phyloP scores from a whole-genome alignment of 2,113 vertebrate species.

The Uria lomvia region DNA sequence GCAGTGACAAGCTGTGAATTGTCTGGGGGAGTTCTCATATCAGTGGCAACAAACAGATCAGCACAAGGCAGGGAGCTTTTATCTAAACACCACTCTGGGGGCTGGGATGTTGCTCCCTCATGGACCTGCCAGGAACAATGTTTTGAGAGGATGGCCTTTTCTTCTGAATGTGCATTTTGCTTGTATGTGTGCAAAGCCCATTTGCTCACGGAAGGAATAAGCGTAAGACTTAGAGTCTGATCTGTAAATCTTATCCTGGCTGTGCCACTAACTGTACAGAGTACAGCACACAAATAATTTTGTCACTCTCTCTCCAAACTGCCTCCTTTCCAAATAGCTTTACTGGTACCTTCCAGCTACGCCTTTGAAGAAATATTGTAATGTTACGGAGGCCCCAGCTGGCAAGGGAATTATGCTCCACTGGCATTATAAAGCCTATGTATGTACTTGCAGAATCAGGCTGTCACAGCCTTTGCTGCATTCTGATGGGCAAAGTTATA shows the following conservation, averaged over 20 bases:
- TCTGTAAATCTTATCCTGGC: neutral
- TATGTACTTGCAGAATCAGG: neutral
- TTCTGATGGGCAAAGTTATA: neutral
- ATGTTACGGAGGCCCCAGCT: neutral
- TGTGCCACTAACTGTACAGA: neutral
- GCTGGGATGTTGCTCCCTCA: fast-evolving
- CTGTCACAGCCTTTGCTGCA: neutral
- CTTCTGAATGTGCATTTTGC: neutral
- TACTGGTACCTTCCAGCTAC: neutral
- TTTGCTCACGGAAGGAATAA: neutral
- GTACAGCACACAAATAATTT: neutral
- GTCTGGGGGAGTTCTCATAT: neutral
- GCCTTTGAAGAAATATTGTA: neutral
- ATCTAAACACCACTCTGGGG: neutral
- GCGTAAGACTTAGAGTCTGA: neutral
- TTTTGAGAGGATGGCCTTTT: neutral
- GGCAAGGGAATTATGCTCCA: neutral
- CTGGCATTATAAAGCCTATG: neutral
- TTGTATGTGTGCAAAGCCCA: neutral
- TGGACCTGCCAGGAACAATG: neutral
- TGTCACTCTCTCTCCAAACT: neutral
- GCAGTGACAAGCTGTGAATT: neutral
- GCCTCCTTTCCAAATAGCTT: neutral
- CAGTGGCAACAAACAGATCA: neutral
- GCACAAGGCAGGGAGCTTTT: neutral